A percentile compares a stretch with the other conserved stretches of the same genome.
These are phyloP conservation scores for Poicephalus gulielmi DNA, from an alignment of 2,113 vertebrate genomes.

Conservation along the genomic window DNA sequence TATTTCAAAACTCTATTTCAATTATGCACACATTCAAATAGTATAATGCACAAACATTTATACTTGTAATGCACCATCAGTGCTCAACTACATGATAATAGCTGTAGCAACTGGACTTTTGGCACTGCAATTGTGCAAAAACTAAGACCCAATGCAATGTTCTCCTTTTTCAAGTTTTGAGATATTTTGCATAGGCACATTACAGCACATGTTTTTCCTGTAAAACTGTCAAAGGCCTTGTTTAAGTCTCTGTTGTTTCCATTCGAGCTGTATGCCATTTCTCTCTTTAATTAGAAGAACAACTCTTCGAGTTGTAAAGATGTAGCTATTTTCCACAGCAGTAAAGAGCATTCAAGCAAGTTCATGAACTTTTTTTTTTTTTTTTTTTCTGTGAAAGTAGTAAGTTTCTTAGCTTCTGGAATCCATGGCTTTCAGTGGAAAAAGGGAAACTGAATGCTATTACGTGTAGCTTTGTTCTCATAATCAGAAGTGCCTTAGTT, in stretches of 20 bases:
- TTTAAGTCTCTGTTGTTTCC: not conserved
- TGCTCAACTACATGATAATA: not conserved
- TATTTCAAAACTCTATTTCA: not conserved
- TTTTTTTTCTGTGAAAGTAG: not conserved
- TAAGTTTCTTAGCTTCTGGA: not conserved
- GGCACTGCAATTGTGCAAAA: not conserved
- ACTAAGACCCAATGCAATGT: not conserved
- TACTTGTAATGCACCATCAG: not conserved
- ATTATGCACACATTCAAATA: not conserved
- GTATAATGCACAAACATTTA: not conserved
- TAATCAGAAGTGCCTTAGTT: not conserved
- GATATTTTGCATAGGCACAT: not conserved
- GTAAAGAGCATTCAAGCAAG: not conserved
- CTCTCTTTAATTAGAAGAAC: not conserved
- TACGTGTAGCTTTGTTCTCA: not conserved
- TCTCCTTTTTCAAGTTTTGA: not conserved
- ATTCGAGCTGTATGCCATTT: not conserved
- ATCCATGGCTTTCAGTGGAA: not conserved
- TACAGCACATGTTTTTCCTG: not conserved
- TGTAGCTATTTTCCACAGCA: not conserved
- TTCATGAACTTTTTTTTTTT: not conserved
- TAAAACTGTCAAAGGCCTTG: not conserved
- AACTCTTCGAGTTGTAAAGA: not conserved
- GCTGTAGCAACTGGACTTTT: not conserved
- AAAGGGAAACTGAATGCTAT: not conserved